phyloP scores from a whole-genome alignment of 2,888 invertebrate genomes.

The Morpho achilles region DNA sequence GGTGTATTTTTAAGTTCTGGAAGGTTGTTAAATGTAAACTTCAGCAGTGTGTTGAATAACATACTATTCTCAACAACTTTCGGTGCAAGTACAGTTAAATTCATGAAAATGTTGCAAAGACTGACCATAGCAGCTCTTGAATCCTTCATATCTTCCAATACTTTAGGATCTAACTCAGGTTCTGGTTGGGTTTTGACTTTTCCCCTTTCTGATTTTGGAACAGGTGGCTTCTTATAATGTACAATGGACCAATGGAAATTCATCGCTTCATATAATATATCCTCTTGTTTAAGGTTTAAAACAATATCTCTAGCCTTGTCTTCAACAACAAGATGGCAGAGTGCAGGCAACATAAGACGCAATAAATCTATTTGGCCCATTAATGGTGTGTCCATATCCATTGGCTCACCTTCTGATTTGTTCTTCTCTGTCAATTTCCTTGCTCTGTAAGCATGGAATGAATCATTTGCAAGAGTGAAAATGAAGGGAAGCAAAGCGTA shows the following conservation, averaged over 20 bases:
- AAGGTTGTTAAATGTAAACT: conserved; percentile 91
- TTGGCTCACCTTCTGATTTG: conserved; percentile 77
- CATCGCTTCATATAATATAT: conserved; percentile 87
- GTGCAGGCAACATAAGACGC: conserved; percentile 90
- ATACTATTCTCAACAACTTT: conserved; percentile 88
- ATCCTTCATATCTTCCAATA: conserved; percentile 90
- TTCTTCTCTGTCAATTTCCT: conserved; percentile 84
- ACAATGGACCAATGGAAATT: conserved; percentile 93
- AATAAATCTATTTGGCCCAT: conserved; percentile 85
- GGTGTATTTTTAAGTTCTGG: conserved; percentile 90
- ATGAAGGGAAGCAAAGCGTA: conserved; percentile 90
- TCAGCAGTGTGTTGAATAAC: conserved; percentile 88
- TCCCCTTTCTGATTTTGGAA: conserved; percentile 88
- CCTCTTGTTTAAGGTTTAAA: conserved; percentile 87
- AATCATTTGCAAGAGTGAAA: conserved; percentile 88
- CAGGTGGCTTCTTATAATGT: conserved; percentile 89
- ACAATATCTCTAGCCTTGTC: conserved; percentile 91
- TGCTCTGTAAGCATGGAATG: conserved; percentile 86
- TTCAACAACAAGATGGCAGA: conserved; percentile 95
- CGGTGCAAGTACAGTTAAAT: conserved; percentile 92
- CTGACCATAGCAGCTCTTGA: conserved; percentile 92
- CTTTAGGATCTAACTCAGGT: conserved; percentile 85
- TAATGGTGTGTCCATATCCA: conserved; percentile 63
- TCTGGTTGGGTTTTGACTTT: conserved; percentile 87
- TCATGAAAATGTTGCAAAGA: conserved; percentile 95